Evolutionary conservation across 2,797 vertebrate genomes (phyloP), one percentile per base, ranked within the genome.

Genomic region (Pipistrellus pygmaeus): DNA sequence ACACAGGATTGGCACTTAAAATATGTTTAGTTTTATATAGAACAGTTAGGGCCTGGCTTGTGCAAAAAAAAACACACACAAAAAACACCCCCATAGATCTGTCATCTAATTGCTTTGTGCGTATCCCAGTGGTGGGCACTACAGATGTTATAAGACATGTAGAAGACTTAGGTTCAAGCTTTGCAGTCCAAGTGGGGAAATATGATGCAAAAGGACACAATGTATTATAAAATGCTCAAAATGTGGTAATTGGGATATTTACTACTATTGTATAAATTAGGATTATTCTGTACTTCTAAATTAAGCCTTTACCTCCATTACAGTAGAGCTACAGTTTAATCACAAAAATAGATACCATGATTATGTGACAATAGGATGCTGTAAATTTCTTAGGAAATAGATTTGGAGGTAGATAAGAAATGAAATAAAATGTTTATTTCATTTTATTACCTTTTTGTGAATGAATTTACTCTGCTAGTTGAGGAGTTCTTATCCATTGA

Each of bases 21-120:
- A 57, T 57, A 35, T 77, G 44, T 78, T 95, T 88, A 73, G 55
- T 88, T 85, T 73, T 66, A 41, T 64, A 73, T 62, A 41, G n/a
- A 85, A 78, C 32, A 66, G 25, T 89, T 89, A 41, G 5, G 15
- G 27, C 55, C 57, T 86, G 38, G 18, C 66, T 84, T 84, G 32
- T 80, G 46, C 44, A 17, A 44, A 64, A 41, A 35, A 60, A 9
- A 44, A 44, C 7, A 44, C 8, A 44, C 44, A 44, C 41, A 44
- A 44, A 44, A 44, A 44, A 44, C 38, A 44, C 44, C 44, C 44
- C 44, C 53, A 55, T 27, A 66, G 3, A 80, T 64, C 25, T 85
- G 27, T 72, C 41, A 44, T 75, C 35, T 55, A 78, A 27, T 21
- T 87, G 71, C 3, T 77, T n/a, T 78, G 25, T 95, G 35, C 8